Evolutionary conservation across 1,140 invertebrate species (phyloP).

Genomic region (Agraylea sexmaculata): DNA sequence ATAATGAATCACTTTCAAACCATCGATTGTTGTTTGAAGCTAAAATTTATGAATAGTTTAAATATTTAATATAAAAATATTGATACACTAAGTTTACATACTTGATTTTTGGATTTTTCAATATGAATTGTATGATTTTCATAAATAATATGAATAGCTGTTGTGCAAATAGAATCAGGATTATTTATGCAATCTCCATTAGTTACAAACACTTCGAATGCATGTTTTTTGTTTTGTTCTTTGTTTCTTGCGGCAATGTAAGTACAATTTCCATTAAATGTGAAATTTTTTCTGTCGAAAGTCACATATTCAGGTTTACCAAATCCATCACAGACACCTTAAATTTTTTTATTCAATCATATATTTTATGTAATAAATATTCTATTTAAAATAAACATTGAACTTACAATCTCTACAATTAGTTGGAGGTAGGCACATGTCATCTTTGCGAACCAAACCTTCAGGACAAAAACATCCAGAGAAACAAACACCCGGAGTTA

Average conservation of each 20-base stretch:
- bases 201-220: constrained; percentile 54
- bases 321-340: constrained; percentile 54
- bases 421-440: constrained; percentile 54
- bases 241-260: constrained; percentile 60
- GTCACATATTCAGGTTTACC: constrained; percentile 60
- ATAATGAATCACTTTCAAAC: constrained; percentile 31
- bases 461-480: constrained; percentile 76
- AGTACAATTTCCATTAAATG: constrained; percentile 65
- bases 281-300: constrained; percentile 60
- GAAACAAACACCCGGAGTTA: constrained; percentile 53
- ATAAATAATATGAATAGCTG: constrained; percentile 51
- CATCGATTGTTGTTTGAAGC: constrained; percentile 30
- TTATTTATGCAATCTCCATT: constrained; percentile 47
- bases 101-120: constrained; percentile 30
- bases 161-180: constrained; percentile 43
- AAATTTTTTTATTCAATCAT: constrained; percentile 3
- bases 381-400: constrained; percentile 1
- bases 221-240: constrained; percentile 38
- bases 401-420: constrained; percentile 64
- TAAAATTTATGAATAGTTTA: constrained; percentile 17
- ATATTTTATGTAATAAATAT: neutral
- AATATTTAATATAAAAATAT: constrained; percentile 2
- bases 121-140: constrained; percentile 49
- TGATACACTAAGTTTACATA: constrained; percentile 19
- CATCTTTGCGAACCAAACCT: constrained; percentile 55